Evolutionary conservation across 2,888 invertebrate species (phyloP).

Genomic region (Oscheius sp.): DNA sequence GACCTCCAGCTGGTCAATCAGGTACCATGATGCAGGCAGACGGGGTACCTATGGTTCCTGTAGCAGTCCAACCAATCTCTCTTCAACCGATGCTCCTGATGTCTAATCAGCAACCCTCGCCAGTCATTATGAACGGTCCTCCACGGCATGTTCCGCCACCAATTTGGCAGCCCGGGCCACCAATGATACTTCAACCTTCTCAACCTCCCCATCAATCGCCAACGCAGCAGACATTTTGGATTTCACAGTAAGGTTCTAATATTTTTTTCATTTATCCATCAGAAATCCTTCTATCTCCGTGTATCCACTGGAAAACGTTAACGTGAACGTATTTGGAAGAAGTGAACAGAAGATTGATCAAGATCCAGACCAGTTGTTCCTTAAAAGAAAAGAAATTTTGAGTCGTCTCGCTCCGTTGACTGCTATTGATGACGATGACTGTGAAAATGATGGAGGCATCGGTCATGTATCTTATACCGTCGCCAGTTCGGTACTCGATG

Average conservation of each 20-base stretch:
- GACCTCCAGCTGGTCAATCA: neutral
- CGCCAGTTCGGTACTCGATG: slow-evolving; percentile 38
- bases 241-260: slow-evolving; percentile 19
- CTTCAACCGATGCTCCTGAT: slow-evolving; percentile 19
- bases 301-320: slow-evolving; percentile 7
- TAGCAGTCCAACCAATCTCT: slow-evolving; percentile 15
- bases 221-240: slow-evolving; percentile 26
- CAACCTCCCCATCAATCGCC: slow-evolving; percentile 3
- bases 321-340: neutral
- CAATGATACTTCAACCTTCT: slow-evolving; percentile 19
- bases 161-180: slow-evolving; percentile 22
- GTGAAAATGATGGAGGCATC: slow-evolving; percentile 43
- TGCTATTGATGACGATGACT: slow-evolving; percentile 44
- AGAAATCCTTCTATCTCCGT: slow-evolving; percentile 3
- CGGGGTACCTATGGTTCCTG: slow-evolving; percentile 10
- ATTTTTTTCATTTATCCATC: neutral
- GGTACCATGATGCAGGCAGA: neutral
- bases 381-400: slow-evolving; percentile 54
- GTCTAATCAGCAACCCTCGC: neutral
- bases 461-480: slow-evolving; percentile 67
- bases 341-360: slow-evolving; percentile 27
- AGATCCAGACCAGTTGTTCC: slow-evolving; percentile 55
- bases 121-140: slow-evolving; percentile 11
- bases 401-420: slow-evolving; percentile 41
- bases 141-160: neutral